Conservation (phyloP, 1,140 invertebrate genomes). For the Rhyzopertha dominica region DNA sequence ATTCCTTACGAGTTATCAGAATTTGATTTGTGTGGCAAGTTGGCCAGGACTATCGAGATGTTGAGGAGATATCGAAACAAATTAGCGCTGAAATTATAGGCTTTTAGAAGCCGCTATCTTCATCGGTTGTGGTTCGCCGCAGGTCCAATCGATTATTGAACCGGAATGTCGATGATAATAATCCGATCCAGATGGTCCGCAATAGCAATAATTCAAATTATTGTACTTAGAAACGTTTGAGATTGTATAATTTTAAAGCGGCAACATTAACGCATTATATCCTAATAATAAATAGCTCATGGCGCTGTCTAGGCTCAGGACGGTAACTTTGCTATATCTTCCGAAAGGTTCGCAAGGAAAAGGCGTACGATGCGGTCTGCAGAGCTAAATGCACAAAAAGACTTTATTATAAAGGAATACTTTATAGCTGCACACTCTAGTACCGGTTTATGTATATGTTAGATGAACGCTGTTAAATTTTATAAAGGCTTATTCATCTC, state of each 20-base stretch:
- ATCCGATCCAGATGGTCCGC: slow-evolving; percentile 36
- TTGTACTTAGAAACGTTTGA: slow-evolving; percentile 34
- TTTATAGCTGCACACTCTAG: too few species aligned
- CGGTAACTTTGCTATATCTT: too few species aligned
- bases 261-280: slow-evolving; percentile 20
- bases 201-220: slow-evolving; percentile 41
- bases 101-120: slow-evolving; percentile 45
- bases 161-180: slow-evolving; percentile 33
- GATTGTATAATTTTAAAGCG: slow-evolving; percentile 40
- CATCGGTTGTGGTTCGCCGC: slow-evolving; percentile 38
- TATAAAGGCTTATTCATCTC: too few species aligned
- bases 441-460: too few species aligned
- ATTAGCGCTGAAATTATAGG: slow-evolving; percentile 46
- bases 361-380: too few species aligned
- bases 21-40: slow-evolving; percentile 27
- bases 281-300: slow-evolving; percentile 9
- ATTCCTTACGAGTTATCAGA: slow-evolving; percentile 30
- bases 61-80: slow-evolving; percentile 41
- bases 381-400: too few species aligned
- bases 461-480: too few species aligned
- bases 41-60: slow-evolving; percentile 28
- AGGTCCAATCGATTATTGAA: slow-evolving; percentile 42
- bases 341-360: too few species aligned
- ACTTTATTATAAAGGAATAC: too few species aligned
- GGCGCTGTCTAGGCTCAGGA: too few species aligned